Conservation (phyloP, 2,888 invertebrate species). For the Caenorhabditis becei region DNA sequence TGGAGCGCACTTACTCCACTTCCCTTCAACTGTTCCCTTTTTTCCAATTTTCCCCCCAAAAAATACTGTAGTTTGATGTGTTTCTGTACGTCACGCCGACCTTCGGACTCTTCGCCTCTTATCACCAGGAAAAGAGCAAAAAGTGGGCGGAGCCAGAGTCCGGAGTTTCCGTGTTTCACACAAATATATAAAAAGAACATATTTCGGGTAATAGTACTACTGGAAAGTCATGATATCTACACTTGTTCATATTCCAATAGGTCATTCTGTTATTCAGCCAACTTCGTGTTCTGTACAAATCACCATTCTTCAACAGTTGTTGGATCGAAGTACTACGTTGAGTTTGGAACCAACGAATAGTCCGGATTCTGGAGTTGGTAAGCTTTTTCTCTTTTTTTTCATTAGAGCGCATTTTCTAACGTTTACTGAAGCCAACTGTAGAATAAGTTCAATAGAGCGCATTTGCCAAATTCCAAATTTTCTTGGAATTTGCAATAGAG, state of each 20-base stretch:
- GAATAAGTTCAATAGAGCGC: background rate
- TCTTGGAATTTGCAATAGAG: too few species aligned
- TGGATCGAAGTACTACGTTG: slow-evolving; percentile 44
- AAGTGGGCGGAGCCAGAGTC: slow-evolving; percentile 1
- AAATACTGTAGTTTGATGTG: slow-evolving; percentile 27
- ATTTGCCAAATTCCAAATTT: background rate
- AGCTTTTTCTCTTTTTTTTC: slow-evolving; percentile 21
- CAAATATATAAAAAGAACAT: slow-evolving; percentile 6
- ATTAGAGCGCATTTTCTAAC: background rate
- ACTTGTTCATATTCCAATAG: slow-evolving; percentile 19
- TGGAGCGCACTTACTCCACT: too few species aligned
- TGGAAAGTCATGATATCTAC: slow-evolving; percentile 22
- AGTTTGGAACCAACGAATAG: slow-evolving; percentile 54
- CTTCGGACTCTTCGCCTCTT: slow-evolving; percentile 52
- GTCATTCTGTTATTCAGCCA: slow-evolving; percentile 46
- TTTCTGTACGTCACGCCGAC: slow-evolving; percentile 44
- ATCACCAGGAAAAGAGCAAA: slow-evolving; percentile 17
- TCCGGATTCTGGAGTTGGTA: slow-evolving; percentile 64
- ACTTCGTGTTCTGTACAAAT: slow-evolving; percentile 63
- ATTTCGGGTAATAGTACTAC: background rate
- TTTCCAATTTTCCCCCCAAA: too few species aligned
- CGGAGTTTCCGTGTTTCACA: slow-evolving; percentile 16
- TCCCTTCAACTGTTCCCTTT: too few species aligned
- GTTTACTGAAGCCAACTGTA: too few species aligned
- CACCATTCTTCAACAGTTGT: slow-evolving; percentile 58